A percentile compares a stretch with the other conserved stretches of the same genome.
phyloP scores from a whole-genome alignment of 2,797 vertebrate genomes.

The Tadarida brasiliensis region DNA sequence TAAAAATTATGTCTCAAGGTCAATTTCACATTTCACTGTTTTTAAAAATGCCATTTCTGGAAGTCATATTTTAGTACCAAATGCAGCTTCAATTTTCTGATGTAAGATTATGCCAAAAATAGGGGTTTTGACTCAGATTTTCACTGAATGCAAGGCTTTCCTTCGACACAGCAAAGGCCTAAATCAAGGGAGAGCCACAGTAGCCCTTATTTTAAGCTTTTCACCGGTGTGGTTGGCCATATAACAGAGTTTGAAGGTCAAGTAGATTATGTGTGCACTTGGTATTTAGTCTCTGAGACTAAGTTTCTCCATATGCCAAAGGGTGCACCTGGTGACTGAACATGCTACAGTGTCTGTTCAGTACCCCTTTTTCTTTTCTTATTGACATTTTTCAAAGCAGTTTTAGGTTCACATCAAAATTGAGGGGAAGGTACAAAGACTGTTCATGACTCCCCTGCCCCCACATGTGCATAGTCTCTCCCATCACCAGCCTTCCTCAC shows the following conservation, averaged over 20 bases:
- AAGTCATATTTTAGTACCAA: background rate
- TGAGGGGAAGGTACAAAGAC: background rate
- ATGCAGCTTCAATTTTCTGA: background rate
- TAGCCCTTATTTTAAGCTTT: background rate
- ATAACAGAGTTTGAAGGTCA: background rate
- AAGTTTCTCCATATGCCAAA: background rate
- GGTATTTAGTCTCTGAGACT: background rate
- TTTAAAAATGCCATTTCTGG: background rate
- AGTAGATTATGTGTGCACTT: background rate
- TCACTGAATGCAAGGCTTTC: background rate
- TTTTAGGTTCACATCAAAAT: background rate
- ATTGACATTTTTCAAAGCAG: background rate
- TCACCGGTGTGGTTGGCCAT: background rate
- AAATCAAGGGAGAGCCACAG: background rate
- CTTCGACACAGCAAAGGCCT: background rate
- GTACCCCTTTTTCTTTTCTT: background rate
- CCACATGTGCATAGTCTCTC: background rate
- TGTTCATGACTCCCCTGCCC: background rate
- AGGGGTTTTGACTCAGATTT: background rate
- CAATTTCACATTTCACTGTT: background rate
- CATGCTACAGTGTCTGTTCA: background rate
- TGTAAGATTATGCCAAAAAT: background rate
- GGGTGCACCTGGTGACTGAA: background rate
- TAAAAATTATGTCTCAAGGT: background rate
- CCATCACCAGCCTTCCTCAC: background rate